phyloP scores from a whole-genome alignment of 2,113 vertebrate genomes.

The Alligator mississippiensis region DNA sequence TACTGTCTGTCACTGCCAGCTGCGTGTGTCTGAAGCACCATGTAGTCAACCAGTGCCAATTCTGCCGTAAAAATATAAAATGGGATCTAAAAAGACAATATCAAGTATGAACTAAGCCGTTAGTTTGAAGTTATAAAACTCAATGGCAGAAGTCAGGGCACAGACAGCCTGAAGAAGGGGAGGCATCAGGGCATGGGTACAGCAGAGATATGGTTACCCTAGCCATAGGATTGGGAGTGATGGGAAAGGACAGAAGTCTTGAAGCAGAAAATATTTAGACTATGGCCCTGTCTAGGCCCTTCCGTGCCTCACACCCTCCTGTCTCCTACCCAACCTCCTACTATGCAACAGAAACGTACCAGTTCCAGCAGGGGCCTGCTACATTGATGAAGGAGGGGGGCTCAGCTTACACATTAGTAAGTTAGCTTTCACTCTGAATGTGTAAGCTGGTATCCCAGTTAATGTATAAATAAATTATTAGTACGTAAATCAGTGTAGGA shows the following conservation, averaged over 20 bases:
- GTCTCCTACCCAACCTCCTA: constrained; percentile 24
- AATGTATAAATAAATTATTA: constrained; percentile 21
- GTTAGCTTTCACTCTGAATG: constrained; percentile 1
- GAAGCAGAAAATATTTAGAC: constrained; percentile 69
- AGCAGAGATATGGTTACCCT: no score
- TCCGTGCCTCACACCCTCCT: constrained; percentile 60
- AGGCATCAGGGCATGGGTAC: no score
- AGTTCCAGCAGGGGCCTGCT: constrained; percentile 31
- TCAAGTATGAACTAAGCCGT: no score
- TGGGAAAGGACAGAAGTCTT: constrained; percentile 64
- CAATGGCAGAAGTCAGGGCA: no score
- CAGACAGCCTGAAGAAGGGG: no score
- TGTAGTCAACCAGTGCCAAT: constrained; percentile 42
- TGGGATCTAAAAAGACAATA: no score
- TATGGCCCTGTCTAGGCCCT: constrained; percentile 59
- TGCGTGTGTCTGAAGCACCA: constrained; percentile 48
- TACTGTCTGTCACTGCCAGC: constrained; percentile 31
- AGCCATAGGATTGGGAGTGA: constrained; percentile 47
- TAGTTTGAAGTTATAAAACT: no score
- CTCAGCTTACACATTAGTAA: neutral
- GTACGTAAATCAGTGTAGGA: neutral
- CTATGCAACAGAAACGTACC: neutral
- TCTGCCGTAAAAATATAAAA: no score
- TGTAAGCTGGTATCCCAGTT: neutral
- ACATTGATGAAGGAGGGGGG: neutral